Percentiles rank a stretch among this genome's conserved stretches.
phyloP scores from a whole-genome alignment of 2,888 invertebrate genomes.

The Iselma pallidipennis region DNA sequence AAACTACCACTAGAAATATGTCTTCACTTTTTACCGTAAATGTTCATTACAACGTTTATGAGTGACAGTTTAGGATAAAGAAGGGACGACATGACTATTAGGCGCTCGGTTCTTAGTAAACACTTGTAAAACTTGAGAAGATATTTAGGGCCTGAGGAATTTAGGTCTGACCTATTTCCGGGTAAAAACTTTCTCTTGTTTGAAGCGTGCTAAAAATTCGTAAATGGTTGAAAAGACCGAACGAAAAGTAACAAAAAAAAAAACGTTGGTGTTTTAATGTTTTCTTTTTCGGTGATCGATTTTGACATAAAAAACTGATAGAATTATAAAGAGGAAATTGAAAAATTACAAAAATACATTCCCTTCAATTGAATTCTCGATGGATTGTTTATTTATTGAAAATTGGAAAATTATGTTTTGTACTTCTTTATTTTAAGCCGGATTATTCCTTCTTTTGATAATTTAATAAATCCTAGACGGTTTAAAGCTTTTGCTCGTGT shows the following conservation, averaged over 20 bases:
- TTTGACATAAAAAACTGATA: not conserved
- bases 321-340: not conserved
- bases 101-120: constrained; percentile 44
- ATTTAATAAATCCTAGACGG: not conserved
- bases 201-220: not conserved
- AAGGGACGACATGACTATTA: constrained; percentile 41
- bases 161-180: constrained; percentile 25
- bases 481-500: no score
- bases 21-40: constrained; percentile 22
- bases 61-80: constrained; percentile 25
- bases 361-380: not conserved
- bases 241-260: not conserved
- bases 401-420: not conserved
- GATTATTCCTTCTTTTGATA: no score
- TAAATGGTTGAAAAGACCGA: not conserved
- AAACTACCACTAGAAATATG: constrained; percentile 23
- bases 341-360: not conserved
- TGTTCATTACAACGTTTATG: constrained; percentile 32
- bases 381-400: not conserved
- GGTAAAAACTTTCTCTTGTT: not conserved
- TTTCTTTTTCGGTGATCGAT: not conserved
- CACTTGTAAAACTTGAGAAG: constrained; percentile 41
- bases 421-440: no score
- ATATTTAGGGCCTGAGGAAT: constrained; percentile 45
- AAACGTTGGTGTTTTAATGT: not conserved